Evolutionary conservation across 53 echinoderm and acorn worm species (phyloP).

Genomic region (Zoroaster sp.): DNA sequence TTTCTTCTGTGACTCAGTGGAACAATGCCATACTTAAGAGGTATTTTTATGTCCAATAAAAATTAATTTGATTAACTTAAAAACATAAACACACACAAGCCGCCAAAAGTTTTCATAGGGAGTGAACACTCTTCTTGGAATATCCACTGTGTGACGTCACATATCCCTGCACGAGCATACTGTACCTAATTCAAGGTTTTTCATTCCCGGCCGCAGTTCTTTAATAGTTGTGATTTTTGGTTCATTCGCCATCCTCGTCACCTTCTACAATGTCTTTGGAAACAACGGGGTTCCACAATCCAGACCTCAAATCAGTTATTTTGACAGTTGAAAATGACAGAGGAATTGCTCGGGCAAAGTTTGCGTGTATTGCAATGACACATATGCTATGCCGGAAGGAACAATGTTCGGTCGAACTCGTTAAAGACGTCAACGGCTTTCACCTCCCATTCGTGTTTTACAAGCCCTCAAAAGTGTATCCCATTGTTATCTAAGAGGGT

Average conservation of each 20-base stretch:
- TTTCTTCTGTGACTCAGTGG: too few relatives aligned
- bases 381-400: too few relatives aligned
- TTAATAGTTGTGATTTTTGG: conserved; percentile 75
- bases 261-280: conserved; percentile 16
- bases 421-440: background rate
- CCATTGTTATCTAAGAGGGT: conserved; percentile 5
- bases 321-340: conserved; percentile 11
- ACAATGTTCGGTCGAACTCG: too few relatives aligned
- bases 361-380: too few relatives aligned
- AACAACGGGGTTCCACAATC: background rate
- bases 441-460: too few relatives aligned
- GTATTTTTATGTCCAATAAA: too few relatives aligned
- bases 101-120: conserved; percentile 39
- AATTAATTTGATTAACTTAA: too few relatives aligned
- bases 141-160: background rate
- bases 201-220: conserved; percentile 94
- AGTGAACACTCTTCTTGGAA: background rate
- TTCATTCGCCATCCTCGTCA: conserved; percentile 52
- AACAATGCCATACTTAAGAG: too few relatives aligned
- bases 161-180: background rate
- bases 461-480: too few relatives aligned
- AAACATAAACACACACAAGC: too few relatives aligned
- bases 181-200: conserved; percentile 98
- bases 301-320: background rate
- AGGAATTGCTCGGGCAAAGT: conserved; percentile 1